Conservation (phyloP, 1,140 invertebrate genomes). For the Drosophila asahinai region DNA sequence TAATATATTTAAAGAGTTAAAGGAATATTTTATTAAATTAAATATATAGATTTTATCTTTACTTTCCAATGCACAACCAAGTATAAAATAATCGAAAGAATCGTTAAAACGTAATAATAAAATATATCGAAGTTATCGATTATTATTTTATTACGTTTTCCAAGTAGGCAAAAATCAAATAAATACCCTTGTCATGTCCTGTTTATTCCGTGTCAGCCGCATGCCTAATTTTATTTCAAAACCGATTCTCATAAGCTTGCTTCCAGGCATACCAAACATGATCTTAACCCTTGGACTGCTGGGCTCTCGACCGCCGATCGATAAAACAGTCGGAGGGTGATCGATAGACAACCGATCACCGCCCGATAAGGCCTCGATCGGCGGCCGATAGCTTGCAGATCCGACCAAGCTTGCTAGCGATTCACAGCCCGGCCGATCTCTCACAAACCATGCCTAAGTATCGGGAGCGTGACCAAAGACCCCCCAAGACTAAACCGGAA, state of each 20-base stretch:
- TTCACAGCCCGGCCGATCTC: slow-evolving; percentile 47
- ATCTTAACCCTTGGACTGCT: slow-evolving; percentile 52
- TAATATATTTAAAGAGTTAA: no score
- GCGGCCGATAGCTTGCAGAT: slow-evolving; percentile 26
- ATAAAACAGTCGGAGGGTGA: not conserved
- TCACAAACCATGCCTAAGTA: slow-evolving; percentile 72
- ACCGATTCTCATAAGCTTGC: slow-evolving; percentile 61
- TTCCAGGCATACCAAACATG: slow-evolving; percentile 56
- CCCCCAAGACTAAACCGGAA: slow-evolving; percentile 35
- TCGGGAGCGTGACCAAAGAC: slow-evolving; percentile 12
- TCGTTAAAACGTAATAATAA: not conserved
- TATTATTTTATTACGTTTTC: no score
- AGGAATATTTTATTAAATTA: no score
- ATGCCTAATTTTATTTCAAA: slow-evolving; percentile 32
- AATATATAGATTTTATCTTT: no score
- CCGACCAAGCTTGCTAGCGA: slow-evolving; percentile 39
- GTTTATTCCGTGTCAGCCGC: slow-evolving; percentile 2
- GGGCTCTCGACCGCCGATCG: slow-evolving; percentile 39
- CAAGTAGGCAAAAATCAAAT: not conserved
- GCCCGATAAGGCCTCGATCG: slow-evolving; percentile 18
- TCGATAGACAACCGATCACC: not conserved
- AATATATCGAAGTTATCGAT: not conserved
- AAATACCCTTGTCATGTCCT: slow-evolving; percentile 3
- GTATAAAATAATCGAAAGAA: not conserved
- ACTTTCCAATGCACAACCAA: no score